Conservation (phyloP, 2,888 invertebrate genomes). For the Callosobruchus maculatus region DNA sequence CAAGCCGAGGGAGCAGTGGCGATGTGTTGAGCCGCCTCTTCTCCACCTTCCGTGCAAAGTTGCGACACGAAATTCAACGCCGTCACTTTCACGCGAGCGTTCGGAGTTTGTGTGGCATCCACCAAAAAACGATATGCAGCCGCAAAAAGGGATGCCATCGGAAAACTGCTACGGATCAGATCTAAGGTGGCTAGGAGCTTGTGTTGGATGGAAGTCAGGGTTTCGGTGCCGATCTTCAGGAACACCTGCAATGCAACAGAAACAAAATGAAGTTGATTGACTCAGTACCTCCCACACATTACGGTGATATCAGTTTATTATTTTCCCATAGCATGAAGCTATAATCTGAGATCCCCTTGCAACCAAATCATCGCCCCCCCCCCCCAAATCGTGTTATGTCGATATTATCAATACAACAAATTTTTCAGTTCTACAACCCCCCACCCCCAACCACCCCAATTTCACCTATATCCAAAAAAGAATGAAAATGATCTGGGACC, state of each 20-base stretch:
- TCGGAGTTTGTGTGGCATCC: slow-evolving; percentile 91
- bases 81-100: slow-evolving; percentile 73
- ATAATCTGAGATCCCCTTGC: too few species aligned
- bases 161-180: slow-evolving; percentile 68
- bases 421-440: too few species aligned
- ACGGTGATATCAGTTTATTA: not conserved
- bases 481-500: too few species aligned
- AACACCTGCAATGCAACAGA: slow-evolving; percentile 50
- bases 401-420: too few species aligned
- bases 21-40: slow-evolving; percentile 51
- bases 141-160: slow-evolving; percentile 62
- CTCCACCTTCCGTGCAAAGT: slow-evolving; percentile 63
- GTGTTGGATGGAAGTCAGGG: slow-evolving; percentile 85
- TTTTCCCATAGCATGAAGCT: too few species aligned
- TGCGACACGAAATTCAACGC: slow-evolving; percentile 66
- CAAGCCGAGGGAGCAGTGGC: slow-evolving; percentile 51
- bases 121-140: slow-evolving; percentile 77
- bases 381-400: too few species aligned
- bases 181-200: slow-evolving; percentile 86
- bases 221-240: slow-evolving; percentile 79
- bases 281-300: too few species aligned
- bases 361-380: too few species aligned
- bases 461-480: too few species aligned
- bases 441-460: too few species aligned
- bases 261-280: not conserved